Percentiles rank a stretch among this genome's conserved stretches.
phyloP scores from a whole-genome alignment of 1,140 invertebrate species.

The Drosophila setifemur region DNA sequence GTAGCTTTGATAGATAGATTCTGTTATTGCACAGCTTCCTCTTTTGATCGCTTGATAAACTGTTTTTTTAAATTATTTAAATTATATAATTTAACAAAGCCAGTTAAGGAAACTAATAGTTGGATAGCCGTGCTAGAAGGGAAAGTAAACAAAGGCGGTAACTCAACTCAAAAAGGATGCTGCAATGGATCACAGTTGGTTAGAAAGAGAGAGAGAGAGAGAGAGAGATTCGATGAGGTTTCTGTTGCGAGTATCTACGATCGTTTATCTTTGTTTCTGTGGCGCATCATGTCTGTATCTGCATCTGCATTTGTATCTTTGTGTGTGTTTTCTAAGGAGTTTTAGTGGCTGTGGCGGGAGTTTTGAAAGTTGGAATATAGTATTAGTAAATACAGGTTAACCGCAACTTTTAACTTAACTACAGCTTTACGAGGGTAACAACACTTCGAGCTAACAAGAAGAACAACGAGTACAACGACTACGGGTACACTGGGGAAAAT shows the following conservation, averaged over 20 bases:
- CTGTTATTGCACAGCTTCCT: not conserved
- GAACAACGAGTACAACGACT: constrained; percentile 51
- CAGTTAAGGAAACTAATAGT: constrained; percentile 31
- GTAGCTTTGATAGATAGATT: not conserved
- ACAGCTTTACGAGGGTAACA: constrained; percentile 41
- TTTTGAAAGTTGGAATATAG: constrained; percentile 36
- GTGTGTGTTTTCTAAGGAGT: constrained; percentile 17
- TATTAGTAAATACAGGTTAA: constrained; percentile 34
- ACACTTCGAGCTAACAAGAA: constrained; percentile 43
- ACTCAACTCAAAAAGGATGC: constrained; percentile 43
- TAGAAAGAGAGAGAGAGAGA: constrained; percentile 5
- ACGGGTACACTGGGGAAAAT: constrained; percentile 32
- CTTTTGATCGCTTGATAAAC: not conserved
- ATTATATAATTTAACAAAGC: constrained; percentile 16
- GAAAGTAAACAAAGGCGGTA: constrained; percentile 41
- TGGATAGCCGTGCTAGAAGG: constrained; percentile 40
- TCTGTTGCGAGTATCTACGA: constrained; percentile 27
- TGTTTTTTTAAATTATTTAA: not conserved
- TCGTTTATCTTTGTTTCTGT: constrained; percentile 27
- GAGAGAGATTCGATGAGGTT: constrained; percentile 16
- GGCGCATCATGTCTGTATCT: not conserved
- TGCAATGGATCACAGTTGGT: constrained; percentile 25
- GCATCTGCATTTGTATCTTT: constrained; percentile 24
- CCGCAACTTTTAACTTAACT: constrained; percentile 56
- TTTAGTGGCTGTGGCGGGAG: constrained; percentile 30